These are phyloP conservation scores for Pseudomyrmex sp. DNA, from an alignment of 1,140 invertebrate genomes.

Conservation along the genomic window DNA sequence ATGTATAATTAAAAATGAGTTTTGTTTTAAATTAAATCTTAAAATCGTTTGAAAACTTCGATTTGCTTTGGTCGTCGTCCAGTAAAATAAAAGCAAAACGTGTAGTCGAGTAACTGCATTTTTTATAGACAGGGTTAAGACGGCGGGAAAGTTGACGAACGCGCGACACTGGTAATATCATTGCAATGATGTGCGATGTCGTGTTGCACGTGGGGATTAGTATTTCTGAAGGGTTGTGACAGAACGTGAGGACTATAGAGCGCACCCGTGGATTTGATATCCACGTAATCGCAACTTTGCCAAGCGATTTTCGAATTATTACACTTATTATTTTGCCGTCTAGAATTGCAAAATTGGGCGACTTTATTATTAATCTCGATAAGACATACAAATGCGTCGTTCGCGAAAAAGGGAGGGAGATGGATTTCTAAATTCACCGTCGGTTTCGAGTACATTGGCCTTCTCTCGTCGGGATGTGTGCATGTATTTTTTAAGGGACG, in stretches of 20 bases:
- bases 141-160: slow-evolving; percentile 36
- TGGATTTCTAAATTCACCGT: slow-evolving; percentile 67
- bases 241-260: slow-evolving; percentile 16
- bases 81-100: background rate
- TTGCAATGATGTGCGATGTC: too few relatives aligned
- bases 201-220: background rate
- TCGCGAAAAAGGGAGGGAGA: background rate
- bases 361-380: slow-evolving; percentile 68
- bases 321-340: slow-evolving; percentile 47
- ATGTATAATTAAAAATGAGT: background rate
- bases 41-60: background rate
- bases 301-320: slow-evolving; percentile 35
- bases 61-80: slow-evolving; percentile 14
- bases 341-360: slow-evolving; percentile 60
- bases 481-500: slow-evolving; percentile 12
- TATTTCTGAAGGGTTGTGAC: slow-evolving; percentile 35
- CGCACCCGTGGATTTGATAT: background rate
- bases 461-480: slow-evolving; percentile 4
- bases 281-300: background rate
- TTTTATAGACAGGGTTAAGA: slow-evolving; percentile 52
- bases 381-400: slow-evolving; percentile 59
- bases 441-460: slow-evolving; percentile 67
- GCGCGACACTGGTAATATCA: background rate
- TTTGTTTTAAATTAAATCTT: background rate
- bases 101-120: slow-evolving; percentile 8